Percentiles rank a stretch among this genome's conserved stretches.
These are phyloP conservation scores for Callimorpha dominula DNA, from an alignment of 2,888 invertebrate genomes.

Conservation along the genomic window DNA sequence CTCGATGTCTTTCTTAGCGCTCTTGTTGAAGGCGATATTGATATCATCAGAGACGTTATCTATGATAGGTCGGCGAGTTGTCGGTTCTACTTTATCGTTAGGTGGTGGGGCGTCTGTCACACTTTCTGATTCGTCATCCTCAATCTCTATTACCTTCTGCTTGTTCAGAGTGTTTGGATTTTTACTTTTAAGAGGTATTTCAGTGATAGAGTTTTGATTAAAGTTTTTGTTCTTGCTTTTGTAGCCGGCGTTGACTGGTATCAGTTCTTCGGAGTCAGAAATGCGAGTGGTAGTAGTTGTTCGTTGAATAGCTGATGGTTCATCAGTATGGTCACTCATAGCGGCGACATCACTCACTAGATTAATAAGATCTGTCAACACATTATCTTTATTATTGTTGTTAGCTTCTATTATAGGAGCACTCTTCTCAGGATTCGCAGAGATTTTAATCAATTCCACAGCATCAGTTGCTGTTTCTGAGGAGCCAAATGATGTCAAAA, in stretches of 20 bases:
- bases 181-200: slow-evolving; percentile 74
- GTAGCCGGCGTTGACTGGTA: slow-evolving; percentile 79
- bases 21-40: slow-evolving; percentile 60
- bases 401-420: slow-evolving; percentile 70
- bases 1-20: slow-evolving; percentile 75
- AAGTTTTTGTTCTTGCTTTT: slow-evolving; percentile 82
- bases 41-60: slow-evolving; percentile 76
- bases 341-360: slow-evolving; percentile 81
- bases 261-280: slow-evolving; percentile 79
- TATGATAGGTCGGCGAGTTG: slow-evolving; percentile 76
- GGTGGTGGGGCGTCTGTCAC: slow-evolving; percentile 78
- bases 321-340: slow-evolving; percentile 75
- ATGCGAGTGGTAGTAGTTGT: slow-evolving; percentile 58
- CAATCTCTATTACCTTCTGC: slow-evolving; percentile 75
- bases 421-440: slow-evolving; percentile 65
- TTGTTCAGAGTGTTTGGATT: slow-evolving; percentile 59
- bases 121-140: slow-evolving; percentile 71
- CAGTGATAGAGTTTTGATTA: slow-evolving; percentile 80
- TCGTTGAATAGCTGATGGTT: slow-evolving; percentile 48
- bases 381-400: slow-evolving; percentile 65
- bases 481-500: slow-evolving; percentile 70
- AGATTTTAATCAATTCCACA: slow-evolving; percentile 76
- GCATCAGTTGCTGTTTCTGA: slow-evolving; percentile 74
- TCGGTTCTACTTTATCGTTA: slow-evolving; percentile 77
- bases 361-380: slow-evolving; percentile 76